phyloP scores from a whole-genome alignment of 1,140 invertebrate genomes.

The Pseudomyrmex dendroicus region DNA sequence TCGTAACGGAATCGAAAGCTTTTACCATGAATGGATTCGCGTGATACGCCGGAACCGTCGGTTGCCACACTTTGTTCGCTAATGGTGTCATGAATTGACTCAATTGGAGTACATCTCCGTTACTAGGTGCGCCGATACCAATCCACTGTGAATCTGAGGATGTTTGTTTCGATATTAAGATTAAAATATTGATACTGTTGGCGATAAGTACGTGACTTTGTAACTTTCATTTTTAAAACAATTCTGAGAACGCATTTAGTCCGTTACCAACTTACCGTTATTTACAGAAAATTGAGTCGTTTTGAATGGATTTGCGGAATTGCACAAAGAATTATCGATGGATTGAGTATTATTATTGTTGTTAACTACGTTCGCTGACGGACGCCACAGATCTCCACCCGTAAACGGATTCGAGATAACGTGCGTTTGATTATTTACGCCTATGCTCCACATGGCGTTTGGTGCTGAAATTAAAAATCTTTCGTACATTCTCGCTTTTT shows the following conservation, averaged over 20 bases:
- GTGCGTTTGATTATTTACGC: constrained; percentile 77
- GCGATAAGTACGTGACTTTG: neutral
- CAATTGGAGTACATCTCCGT: constrained; percentile 83
- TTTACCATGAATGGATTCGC: constrained; percentile 84
- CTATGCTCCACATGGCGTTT: constrained; percentile 78
- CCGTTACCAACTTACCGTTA: constrained; percentile 76
- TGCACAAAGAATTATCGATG: constrained; percentile 78
- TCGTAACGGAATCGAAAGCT: too few relatives aligned
- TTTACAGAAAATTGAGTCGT: constrained; percentile 78
- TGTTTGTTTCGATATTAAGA: constrained; percentile 13
- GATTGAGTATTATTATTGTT: constrained; percentile 83
- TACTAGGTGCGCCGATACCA: constrained; percentile 79
- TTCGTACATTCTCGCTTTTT: neutral
- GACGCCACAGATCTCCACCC: constrained; percentile 79
- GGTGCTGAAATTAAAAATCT: constrained; percentile 71
- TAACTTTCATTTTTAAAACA: neutral
- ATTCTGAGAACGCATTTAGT: neutral
- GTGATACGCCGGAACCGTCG: constrained; percentile 81
- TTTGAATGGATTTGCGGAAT: constrained; percentile 82
- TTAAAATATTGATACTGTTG: neutral
- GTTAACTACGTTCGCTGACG: constrained; percentile 81
- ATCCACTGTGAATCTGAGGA: constrained; percentile 80
- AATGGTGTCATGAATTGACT: constrained; percentile 83
- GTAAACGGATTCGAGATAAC: constrained; percentile 83
- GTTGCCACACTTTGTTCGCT: constrained; percentile 83